Percentiles rank a stretch among this genome's conserved stretches.
Conservation (phyloP, 2,113 vertebrate genomes). For the Mobula birostris region DNA sequence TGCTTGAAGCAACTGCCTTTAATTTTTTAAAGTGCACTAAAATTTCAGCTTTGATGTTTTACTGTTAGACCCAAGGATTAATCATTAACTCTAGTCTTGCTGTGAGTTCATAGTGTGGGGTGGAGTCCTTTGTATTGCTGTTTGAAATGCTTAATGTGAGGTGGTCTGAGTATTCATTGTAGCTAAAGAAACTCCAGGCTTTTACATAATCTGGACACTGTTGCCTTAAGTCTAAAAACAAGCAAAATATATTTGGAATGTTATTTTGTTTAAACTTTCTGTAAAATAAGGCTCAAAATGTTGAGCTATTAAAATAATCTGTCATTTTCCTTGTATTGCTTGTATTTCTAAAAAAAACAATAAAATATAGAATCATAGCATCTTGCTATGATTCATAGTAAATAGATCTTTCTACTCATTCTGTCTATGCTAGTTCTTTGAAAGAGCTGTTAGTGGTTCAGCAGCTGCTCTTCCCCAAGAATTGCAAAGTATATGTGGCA, state of each 20-base stretch:
- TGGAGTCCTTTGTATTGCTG: slow-evolving; percentile 5
- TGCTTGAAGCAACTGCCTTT: neutral
- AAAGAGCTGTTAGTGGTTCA: neutral
- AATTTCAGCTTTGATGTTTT: slow-evolving; percentile 1
- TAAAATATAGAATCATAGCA: neutral
- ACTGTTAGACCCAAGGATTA: neutral
- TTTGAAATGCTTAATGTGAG: neutral
- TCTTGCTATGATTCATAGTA: no score
- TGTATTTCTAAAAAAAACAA: neutral
- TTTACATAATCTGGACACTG: slow-evolving; percentile 28
- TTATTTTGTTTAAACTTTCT: slow-evolving; percentile 13
- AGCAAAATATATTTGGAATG: neutral
- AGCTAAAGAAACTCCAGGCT: neutral
- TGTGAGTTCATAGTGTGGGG: neutral
- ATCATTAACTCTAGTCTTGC: neutral
- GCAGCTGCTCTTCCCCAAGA: neutral
- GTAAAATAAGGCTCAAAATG: neutral
- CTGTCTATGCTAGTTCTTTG: neutral
- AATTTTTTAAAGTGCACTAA: neutral
- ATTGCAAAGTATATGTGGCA: neutral
- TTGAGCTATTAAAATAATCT: neutral
- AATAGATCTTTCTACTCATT: neutral
- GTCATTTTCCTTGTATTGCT: neutral
- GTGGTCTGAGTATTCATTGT: neutral
- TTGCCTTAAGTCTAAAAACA: slow-evolving; percentile 25